Evolutionary conservation across 2,797 vertebrate species (phyloP), one percentile per base, ranked within the genome.

Genomic region (Cynodonichthys magdalenae): DNA sequence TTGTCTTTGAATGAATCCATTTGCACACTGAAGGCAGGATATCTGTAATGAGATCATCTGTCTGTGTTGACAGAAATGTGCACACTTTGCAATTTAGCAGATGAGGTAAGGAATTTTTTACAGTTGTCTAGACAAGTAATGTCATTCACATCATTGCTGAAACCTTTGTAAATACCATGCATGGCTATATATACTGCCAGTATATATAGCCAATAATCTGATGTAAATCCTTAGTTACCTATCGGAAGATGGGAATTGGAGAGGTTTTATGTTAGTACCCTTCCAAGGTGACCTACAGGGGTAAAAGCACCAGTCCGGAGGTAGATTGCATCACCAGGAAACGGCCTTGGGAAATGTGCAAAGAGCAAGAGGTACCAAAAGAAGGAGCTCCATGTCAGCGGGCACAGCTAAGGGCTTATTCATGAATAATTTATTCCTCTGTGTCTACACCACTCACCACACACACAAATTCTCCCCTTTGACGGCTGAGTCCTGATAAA

Each of bases 371-470:
- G 64, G 81, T 79, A 78, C 81, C 84, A 75, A 81, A 74, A 78
- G 82, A 77, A 74, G 78, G 74, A 72, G 80, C 71, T 82, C 61
- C 61, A 69, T 82, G 82, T 84, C 71, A 85, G 69, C 76, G 59
- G 57, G 60, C 59, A 46, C 29, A 6, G 51, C 59, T 76, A 18
- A 82, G 80, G 75, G 74, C 81, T 75, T 65, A 55, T 19, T 67
- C 63, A 79, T 91, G 75, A 70, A 89, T 92, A 78, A 90, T 90
- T 84, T 73, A 92, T 82, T 62, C 31, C 56, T 66, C 39, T 19
- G 29, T 55, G 56, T 75, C 74, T 49, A 52, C 67, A 75, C 69
- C 52, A 57, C 47, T 52, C 29, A 4, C 62, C 62, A 60, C 27
- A 24, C 24, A 3, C 24, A 24, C 59, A 45, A 59, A 36, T n/a